phyloP scores from a whole-genome alignment of 2,797 vertebrate species.

The Eulemur albifrons region DNA sequence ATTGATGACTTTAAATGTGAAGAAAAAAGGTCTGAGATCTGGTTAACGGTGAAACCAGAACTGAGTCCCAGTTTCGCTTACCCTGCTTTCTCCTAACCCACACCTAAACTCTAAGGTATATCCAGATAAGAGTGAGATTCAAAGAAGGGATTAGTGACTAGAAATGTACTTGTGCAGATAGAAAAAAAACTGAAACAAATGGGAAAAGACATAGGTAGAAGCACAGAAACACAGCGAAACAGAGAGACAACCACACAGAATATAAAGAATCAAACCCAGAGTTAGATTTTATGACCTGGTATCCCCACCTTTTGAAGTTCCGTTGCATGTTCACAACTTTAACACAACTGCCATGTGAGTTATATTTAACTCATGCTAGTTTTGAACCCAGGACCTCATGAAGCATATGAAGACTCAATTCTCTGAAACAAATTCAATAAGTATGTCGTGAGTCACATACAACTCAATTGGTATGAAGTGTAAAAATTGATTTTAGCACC shows the following conservation, averaged over 20 bases:
- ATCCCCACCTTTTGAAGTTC: neutral
- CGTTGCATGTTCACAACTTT: neutral
- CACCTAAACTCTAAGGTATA: neutral
- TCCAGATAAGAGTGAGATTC: neutral
- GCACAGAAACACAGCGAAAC: neutral
- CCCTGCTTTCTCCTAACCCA: neutral
- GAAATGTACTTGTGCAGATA: neutral
- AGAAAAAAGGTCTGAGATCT: neutral
- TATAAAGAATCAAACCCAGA: neutral
- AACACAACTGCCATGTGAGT: too few species aligned
- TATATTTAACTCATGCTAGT: too few species aligned
- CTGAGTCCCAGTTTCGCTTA: neutral
- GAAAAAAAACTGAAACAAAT: neutral
- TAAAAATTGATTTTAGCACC: too few species aligned
- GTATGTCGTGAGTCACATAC: too few species aligned
- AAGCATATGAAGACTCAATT: too few species aligned
- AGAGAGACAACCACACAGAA: neutral
- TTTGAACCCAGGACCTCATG: too few species aligned
- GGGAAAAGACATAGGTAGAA: neutral
- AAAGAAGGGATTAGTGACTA: neutral
- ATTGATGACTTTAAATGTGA: neutral
- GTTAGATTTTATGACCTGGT: neutral
- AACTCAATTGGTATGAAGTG: too few species aligned
- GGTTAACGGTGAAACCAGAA: neutral
- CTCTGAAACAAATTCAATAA: too few species aligned